Percentiles rank a stretch among this genome's conserved stretches.
phyloP scores from a whole-genome alignment of 2,888 invertebrate species.

The Drosophila sordidula region DNA sequence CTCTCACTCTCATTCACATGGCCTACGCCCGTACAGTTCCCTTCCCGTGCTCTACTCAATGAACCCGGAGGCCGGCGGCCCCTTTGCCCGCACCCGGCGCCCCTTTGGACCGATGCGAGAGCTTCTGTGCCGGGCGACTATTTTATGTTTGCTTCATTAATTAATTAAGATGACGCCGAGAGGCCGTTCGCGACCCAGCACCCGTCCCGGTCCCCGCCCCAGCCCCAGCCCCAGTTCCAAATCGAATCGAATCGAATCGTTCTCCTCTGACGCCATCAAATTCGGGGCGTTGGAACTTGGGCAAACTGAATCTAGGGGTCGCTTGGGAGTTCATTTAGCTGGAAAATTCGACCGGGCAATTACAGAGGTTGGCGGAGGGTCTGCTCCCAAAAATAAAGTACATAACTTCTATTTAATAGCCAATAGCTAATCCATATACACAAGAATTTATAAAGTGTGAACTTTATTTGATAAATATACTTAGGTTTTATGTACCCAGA shows the following conservation, averaged over 20 bases:
- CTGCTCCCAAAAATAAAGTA: no score
- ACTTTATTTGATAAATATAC: no score
- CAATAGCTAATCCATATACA: no score
- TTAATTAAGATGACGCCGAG: conserved; percentile 63
- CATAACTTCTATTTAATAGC: no score
- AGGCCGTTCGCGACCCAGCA: conserved; percentile 24
- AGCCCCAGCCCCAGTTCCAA: not conserved
- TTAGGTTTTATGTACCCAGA: no score
- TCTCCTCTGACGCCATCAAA: conserved; percentile 28
- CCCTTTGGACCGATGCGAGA: conserved; percentile 1
- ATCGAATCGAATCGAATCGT: conserved; percentile 20
- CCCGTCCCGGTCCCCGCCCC: not conserved
- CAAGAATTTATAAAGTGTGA: no score
- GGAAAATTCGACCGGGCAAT: conserved; percentile 13
- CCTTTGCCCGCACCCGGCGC: conserved; percentile 33
- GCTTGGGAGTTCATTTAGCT: conserved; percentile 12
- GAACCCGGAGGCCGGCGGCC: conserved; percentile 31
- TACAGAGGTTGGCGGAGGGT: not conserved
- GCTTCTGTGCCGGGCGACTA: conserved; percentile 5
- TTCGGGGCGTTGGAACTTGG: not conserved
- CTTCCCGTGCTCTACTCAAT: conserved; percentile 27
- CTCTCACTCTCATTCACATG: conserved; percentile 18
- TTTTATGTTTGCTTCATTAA: conserved; percentile 52
- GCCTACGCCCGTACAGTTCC: not conserved
- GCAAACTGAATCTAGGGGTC: not conserved